Conservation (phyloP, 2,797 vertebrate genomes). For the Melanotaenia parkinsoni region DNA sequence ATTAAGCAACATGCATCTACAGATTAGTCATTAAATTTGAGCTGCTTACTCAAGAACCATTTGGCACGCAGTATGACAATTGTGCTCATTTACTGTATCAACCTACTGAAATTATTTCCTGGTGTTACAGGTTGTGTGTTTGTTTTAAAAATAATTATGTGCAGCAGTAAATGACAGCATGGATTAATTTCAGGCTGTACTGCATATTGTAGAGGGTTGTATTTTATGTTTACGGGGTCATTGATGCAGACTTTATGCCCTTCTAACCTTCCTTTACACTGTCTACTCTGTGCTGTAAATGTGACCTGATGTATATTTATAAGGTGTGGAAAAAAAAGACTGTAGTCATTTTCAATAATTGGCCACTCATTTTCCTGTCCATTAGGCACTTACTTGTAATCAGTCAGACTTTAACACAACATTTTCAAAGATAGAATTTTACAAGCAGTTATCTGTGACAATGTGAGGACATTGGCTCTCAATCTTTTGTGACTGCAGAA, state of each 20-base stretch:
- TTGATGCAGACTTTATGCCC: constrained; percentile 48
- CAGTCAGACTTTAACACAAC: constrained; percentile 35
- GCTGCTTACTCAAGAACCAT: constrained; percentile 43
- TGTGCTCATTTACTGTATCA: constrained; percentile 40
- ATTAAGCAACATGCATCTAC: constrained; percentile 36
- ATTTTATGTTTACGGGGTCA: constrained; percentile 51
- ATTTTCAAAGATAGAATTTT: constrained; percentile 46
- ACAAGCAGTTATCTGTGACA: constrained; percentile 49
- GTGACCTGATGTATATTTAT: constrained; percentile 59
- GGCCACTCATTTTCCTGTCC: constrained; percentile 59
- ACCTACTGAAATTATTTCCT: constrained; percentile 3
- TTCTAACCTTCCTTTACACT: constrained; percentile 10
- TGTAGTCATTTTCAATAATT: constrained; percentile 59
- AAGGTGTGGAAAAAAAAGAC: constrained; percentile 34
- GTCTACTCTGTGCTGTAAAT: constrained; percentile 32
- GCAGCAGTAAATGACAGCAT: constrained; percentile 27
- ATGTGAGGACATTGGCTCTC: constrained; percentile 5
- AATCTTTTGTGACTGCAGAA: constrained; percentile 18
- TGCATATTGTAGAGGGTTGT: constrained; percentile 41
- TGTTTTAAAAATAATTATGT: constrained; percentile 49
- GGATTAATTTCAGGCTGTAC: constrained; percentile 27
- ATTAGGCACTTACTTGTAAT: constrained; percentile 53
- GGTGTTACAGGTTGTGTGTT: constrained; percentile 35
- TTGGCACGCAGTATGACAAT: constrained; percentile 41
- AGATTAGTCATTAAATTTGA: constrained; percentile 36